A percentile compares a stretch with the other conserved stretches of the same genome.
phyloP scores from a whole-genome alignment of 1,140 invertebrate genomes.

The Leptoteleia sp. region DNA sequence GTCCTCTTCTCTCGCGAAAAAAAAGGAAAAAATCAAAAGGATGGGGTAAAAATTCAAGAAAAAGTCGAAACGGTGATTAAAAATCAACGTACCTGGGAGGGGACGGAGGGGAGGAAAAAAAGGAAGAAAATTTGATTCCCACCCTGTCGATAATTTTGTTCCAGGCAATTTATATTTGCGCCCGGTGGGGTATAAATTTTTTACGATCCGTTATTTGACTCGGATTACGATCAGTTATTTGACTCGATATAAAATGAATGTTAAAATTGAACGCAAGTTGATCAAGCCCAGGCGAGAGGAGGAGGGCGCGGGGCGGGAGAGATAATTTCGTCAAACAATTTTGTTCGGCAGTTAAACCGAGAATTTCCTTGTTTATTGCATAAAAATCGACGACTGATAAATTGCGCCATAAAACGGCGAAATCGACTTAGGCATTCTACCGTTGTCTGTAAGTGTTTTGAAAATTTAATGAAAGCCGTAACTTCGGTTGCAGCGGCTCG shows the following conservation, averaged over 20 bases:
- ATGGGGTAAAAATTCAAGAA: slow-evolving; percentile 4
- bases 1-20: background rate
- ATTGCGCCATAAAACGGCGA: slow-evolving; percentile 46
- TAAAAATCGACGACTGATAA: slow-evolving; percentile 56
- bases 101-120: background rate
- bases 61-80: background rate
- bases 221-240: slow-evolving; percentile 32
- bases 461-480: slow-evolving; percentile 63
- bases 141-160: slow-evolving; percentile 8
- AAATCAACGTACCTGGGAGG: too few species aligned
- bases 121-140: slow-evolving; percentile 1
- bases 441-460: slow-evolving; percentile 52
- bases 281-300: background rate
- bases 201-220: too few species aligned
- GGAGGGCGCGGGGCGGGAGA: background rate
- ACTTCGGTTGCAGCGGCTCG: slow-evolving; percentile 36
- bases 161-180: slow-evolving; percentile 24
- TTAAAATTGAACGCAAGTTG: slow-evolving; percentile 29
- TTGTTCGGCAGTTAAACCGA: slow-evolving; percentile 26
- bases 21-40: background rate
- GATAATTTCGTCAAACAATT: slow-evolving; percentile 43
- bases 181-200: slow-evolving; percentile 12
- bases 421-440: slow-evolving; percentile 47
- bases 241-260: slow-evolving; percentile 24
- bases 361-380: slow-evolving; percentile 44